These are phyloP conservation scores for Neolamprologus ventralis DNA, from an alignment of 2,113 vertebrate species.

Conservation along the genomic window DNA sequence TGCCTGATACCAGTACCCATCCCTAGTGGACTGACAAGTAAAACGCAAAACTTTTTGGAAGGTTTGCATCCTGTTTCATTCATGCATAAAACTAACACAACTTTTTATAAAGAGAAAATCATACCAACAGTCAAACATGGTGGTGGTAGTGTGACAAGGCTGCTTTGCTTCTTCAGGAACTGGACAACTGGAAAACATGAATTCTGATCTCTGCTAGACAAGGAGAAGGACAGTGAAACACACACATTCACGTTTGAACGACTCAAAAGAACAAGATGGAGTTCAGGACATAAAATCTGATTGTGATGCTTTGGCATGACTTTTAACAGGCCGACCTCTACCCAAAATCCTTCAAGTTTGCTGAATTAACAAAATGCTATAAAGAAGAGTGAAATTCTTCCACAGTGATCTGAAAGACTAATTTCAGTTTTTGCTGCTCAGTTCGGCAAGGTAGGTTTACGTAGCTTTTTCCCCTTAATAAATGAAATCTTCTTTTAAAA, in stretches of 20 bases:
- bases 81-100: neutral
- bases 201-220: neutral
- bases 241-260: neutral
- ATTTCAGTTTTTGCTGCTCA: neutral
- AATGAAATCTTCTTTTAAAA: neutral
- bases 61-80: neutral
- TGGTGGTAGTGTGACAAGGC: neutral
- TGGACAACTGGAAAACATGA: neutral
- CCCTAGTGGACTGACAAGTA: neutral
- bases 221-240: neutral
- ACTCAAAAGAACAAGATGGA: neutral
- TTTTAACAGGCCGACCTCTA: neutral
- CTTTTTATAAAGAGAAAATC: neutral
- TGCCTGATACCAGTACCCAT: no score
- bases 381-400: neutral
- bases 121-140: neutral
- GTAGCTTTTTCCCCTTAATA: neutral
- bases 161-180: neutral
- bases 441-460: neutral
- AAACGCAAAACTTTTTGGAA: neutral
- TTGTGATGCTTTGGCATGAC: neutral
- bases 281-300: neutral
- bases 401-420: neutral
- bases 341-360: rapidly evolving
- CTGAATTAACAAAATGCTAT: neutral